Base-by-base conservation (phyloP, 2,888 invertebrate species). In the Acanthoscelides obtectus region DNA sequence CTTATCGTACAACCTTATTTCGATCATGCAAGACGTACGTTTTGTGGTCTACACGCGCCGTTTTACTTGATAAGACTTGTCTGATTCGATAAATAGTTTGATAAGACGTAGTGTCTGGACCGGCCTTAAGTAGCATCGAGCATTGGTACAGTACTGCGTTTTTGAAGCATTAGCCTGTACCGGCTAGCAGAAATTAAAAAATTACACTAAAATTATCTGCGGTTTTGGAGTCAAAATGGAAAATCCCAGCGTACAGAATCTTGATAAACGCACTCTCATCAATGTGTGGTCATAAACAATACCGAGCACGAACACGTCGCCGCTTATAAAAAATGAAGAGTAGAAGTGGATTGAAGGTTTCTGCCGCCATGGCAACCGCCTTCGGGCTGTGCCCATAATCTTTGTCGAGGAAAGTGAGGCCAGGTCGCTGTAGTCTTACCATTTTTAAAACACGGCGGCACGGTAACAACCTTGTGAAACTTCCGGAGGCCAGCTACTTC, bases 401-500 rank as follows among this genome's bases (percentile, higher is more conserved):
- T 45, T 45, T 45, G 45, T 45, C 45, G 45, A 45, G 45, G 45
- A 45, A 45, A 45, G 45, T 45, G 45, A 45, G 45, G 45, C 45
- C 45, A 45, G 3, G 12, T 17, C 45, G 45, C 8, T 17, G 45
- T 12, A 6, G 45, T 45, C 45, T 45, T 45, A 45, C 45, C 45
- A 45, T 45, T 45, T n/a, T 45, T 45, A 45, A 45, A 45, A 45
- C 45, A 17, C 25, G 4, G 25, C 8, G 4, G 25, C 45, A 45
- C 45, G 17, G 45, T 17, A 45, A 12, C 76, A 78, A 76, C 82
- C 82, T 81, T 80, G 81, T 81, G 78, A 81, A 80, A 81, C 79
- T 81, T 82, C 82, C 82, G 81, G 82, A 82, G 82, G 82, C 80
- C 82, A 80, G 77, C 82, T 76, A 78, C 80, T 82, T 79, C 75